phyloP scores from a whole-genome alignment of 2,113 vertebrate species.

The Scomber colias region DNA sequence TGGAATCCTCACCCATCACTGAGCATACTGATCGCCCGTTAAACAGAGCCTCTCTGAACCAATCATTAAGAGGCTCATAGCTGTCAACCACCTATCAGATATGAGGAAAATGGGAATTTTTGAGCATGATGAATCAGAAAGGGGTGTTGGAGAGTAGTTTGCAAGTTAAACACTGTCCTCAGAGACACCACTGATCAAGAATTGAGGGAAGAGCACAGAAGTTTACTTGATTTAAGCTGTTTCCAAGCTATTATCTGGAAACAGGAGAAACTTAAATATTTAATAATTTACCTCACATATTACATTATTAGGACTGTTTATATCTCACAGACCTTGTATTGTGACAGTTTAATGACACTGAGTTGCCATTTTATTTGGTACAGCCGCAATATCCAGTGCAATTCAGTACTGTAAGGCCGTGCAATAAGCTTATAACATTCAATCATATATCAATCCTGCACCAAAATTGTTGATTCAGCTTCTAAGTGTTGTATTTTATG shows the following conservation, averaged over 20 bases:
- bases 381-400: neutral
- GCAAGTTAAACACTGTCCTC: constrained; percentile 43
- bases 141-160: constrained; percentile 45
- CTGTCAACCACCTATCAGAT: constrained; percentile 63
- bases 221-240: constrained; percentile 14
- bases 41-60: constrained; percentile 68
- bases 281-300: neutral
- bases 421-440: neutral
- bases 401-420: constrained; percentile 1
- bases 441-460: constrained; percentile 5
- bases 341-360: neutral
- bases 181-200: constrained; percentile 2
- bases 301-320: neutral
- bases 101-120: constrained; percentile 55
- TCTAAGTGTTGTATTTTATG: constrained; percentile 4
- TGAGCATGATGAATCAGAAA: constrained; percentile 62
- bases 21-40: constrained; percentile 71
- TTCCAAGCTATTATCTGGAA: constrained; percentile 5
- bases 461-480: constrained; percentile 3
- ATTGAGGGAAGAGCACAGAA: neutral
- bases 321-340: neutral
- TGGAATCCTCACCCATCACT: constrained; percentile 78
- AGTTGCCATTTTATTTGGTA: constrained; percentile 9
- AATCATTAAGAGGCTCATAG: constrained; percentile 63
- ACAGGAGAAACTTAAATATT: neutral